Percentiles rank a stretch among this genome's conserved stretches.
phyloP scores from a whole-genome alignment of 2,113 vertebrate species.

The Scalopus aquaticus region DNA sequence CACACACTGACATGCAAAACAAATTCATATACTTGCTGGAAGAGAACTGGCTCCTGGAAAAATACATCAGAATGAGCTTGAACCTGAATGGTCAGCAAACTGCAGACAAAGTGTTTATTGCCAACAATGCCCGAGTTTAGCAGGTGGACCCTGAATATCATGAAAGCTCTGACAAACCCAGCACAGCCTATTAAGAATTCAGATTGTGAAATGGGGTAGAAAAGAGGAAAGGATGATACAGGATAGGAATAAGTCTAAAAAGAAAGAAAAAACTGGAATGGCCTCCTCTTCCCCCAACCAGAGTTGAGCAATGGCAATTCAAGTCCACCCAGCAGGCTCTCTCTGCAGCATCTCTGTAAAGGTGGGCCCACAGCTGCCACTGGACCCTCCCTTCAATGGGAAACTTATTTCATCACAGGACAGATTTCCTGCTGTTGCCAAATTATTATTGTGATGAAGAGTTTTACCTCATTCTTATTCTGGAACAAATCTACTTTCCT shows the following conservation, averaged over 20 bases:
- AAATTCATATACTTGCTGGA: neutral
- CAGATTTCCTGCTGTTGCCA: neutral
- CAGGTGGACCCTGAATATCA: neutral
- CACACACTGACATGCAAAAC: neutral
- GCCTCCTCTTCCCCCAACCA: neutral
- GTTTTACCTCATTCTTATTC: neutral
- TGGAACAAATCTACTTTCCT: neutral
- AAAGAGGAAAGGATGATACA: neutral
- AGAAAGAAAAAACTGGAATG: neutral
- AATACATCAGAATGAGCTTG: neutral
- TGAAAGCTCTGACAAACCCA: neutral
- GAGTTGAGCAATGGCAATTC: neutral
- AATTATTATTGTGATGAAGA: neutral
- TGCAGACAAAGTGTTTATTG: neutral
- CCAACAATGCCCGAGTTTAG: neutral
- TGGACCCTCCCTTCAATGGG: neutral
- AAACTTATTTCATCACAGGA: neutral
- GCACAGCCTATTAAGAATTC: neutral
- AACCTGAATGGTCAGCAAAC: neutral
- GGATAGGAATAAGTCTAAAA: neutral
- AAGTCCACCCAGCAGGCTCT: neutral
- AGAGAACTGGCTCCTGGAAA: neutral
- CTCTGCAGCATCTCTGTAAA: neutral
- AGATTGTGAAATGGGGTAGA: neutral
- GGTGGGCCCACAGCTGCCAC: fast-evolving